phyloP scores from a whole-genome alignment of 1,140 invertebrate genomes.

The Glomeris maerens region DNA sequence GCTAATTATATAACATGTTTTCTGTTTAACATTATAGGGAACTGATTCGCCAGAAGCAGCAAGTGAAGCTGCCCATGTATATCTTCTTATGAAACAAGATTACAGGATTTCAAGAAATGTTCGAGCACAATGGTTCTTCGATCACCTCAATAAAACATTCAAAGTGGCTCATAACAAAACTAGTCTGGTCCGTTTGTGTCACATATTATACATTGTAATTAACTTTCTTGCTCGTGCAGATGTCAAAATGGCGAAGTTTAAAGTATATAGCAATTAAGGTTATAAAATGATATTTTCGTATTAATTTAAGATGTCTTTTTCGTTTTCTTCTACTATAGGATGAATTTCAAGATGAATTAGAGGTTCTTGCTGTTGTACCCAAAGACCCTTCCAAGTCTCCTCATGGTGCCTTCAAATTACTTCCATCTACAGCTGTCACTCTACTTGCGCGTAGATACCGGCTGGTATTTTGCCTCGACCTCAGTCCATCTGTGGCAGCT shows the following conservation, averaged over 20 bases:
- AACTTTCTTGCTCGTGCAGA: background rate
- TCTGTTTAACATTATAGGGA: no score
- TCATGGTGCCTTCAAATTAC: conserved; percentile 38
- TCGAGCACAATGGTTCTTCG: conserved; percentile 57
- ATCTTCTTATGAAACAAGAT: conserved; percentile 54
- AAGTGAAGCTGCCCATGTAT: conserved; percentile 51
- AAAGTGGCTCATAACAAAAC: background rate
- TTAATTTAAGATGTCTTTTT: background rate
- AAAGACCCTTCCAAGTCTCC: conserved; percentile 37
- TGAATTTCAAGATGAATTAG: conserved; percentile 29
- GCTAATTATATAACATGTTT: no score
- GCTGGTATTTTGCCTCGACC: conserved; percentile 60
- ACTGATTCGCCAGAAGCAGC: no score
- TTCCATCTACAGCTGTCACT: conserved; percentile 36
- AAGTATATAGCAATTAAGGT: background rate
- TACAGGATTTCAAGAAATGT: conserved; percentile 60
- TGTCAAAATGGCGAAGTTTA: background rate
- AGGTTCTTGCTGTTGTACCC: conserved; percentile 48
- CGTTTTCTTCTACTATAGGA: conserved; percentile 20
- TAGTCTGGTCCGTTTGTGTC: background rate
- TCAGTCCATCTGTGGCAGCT: conserved; percentile 60
- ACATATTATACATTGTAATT: background rate
- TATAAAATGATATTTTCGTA: background rate
- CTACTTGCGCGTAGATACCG: conserved; percentile 45
- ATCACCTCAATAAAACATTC: conserved; percentile 44